A percentile compares a stretch with the other conserved stretches of the same genome.
phyloP scores from a whole-genome alignment of 2,797 vertebrate species.

The Fratercula arctica region DNA sequence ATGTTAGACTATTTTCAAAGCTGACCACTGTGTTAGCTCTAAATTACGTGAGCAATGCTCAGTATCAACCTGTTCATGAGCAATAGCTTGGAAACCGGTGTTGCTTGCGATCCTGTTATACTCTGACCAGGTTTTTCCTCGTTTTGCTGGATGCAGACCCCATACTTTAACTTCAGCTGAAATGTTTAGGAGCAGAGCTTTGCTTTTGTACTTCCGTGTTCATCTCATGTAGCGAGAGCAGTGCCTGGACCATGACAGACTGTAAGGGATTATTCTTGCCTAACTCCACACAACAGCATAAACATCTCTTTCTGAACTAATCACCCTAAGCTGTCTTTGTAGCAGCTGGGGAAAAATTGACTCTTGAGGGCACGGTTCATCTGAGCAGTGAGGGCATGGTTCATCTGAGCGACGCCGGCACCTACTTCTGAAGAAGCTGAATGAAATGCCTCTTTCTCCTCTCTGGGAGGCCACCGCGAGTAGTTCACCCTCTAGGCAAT shows the following conservation, averaged over 20 bases:
- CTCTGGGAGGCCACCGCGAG: neutral
- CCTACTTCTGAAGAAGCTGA: neutral
- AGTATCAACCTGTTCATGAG: neutral
- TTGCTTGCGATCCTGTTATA: neutral
- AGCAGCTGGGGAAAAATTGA: neutral
- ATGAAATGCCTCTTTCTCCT: slow-evolving; percentile 17
- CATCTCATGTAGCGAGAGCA: neutral
- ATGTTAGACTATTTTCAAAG: neutral
- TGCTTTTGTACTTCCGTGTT: neutral
- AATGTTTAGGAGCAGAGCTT: neutral
- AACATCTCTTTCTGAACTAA: neutral
- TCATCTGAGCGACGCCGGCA: fast-evolving
- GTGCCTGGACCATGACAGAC: neutral
- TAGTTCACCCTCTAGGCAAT: neutral
- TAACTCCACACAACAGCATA: neutral
- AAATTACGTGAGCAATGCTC: neutral
- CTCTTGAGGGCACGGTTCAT: neutral
- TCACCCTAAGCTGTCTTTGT: neutral
- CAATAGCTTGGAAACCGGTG: neutral
- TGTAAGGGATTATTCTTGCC: neutral
- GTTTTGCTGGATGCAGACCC: neutral
- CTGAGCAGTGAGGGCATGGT: neutral
- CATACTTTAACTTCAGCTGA: neutral
- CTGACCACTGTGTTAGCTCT: neutral
- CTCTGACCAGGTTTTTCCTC: neutral